These are phyloP conservation scores for Leptinotarsa peninsularis DNA, from an alignment of 2,888 invertebrate species.

Conservation along the genomic window DNA sequence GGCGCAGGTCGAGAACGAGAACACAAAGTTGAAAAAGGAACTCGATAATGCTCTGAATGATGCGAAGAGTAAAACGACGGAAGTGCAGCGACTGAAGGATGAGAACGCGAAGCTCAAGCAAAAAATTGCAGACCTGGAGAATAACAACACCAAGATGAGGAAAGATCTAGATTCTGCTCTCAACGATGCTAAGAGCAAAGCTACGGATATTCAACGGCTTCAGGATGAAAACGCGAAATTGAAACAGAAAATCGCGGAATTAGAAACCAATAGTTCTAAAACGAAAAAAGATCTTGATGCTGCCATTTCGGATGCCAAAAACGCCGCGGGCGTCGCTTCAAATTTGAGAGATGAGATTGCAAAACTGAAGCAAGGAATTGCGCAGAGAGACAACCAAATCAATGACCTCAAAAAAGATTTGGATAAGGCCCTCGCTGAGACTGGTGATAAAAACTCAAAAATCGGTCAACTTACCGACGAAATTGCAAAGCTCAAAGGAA, in stretches of 20 bases:
- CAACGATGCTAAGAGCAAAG: conserved; percentile 19
- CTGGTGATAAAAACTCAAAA: conserved; percentile 13
- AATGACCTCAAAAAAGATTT: conserved; percentile 30
- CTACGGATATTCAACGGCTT: conserved; percentile 23
- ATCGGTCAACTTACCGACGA: conserved; percentile 21
- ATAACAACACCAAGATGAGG: conserved; percentile 38
- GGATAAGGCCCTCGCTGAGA: conserved; percentile 25
- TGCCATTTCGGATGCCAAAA: conserved; percentile 36
- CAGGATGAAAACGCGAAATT: conserved; percentile 32
- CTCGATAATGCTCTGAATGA: conserved; percentile 34
- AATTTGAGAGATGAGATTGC: conserved; percentile 30
- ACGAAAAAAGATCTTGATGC: conserved; percentile 47
- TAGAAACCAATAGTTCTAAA: conserved; percentile 44
- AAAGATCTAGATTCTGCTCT: conserved; percentile 27
- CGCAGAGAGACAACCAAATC: conserved; percentile 29
- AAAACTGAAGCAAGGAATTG: conserved; percentile 27
- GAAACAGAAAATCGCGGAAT: conserved; percentile 28
- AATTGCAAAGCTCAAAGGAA: conserved; percentile 30
- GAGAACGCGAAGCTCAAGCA: conserved; percentile 44
- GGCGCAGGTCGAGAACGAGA: conserved; percentile 46
- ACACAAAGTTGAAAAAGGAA: conserved; percentile 43
- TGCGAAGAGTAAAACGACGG: conserved; percentile 24
- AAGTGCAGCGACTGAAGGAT: conserved; percentile 38
- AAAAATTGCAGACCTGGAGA: conserved; percentile 43
- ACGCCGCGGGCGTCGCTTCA: conserved; percentile 23